These are phyloP conservation scores for Rhagonycha lutea DNA, from an alignment of 2,888 invertebrate species.

Conservation along the genomic window DNA sequence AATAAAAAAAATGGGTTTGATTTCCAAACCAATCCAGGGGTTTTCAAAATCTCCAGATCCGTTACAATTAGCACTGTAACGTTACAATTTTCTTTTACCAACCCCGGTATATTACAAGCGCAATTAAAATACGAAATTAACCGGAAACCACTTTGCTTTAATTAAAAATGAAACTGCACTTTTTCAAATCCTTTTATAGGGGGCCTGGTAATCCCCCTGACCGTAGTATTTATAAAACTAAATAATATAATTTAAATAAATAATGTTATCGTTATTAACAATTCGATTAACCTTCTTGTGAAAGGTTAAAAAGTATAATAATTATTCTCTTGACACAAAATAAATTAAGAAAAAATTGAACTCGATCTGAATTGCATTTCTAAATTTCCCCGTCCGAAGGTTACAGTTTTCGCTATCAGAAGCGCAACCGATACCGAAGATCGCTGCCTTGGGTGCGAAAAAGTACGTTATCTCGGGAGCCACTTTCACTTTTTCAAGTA, in stretches of 20 bases:
- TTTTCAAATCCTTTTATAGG: too few species aligned
- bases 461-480: not conserved
- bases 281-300: not conserved
- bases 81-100: too few species aligned
- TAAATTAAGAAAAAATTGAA: not conserved
- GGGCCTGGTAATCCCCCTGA: not conserved
- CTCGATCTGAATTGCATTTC: not conserved
- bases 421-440: not conserved
- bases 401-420: not conserved
- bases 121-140: not conserved
- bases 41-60: not conserved
- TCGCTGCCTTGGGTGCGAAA: not conserved
- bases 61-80: not conserved
- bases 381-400: not conserved
- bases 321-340: not conserved
- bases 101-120: not conserved
- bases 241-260: not conserved
- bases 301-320: not conserved
- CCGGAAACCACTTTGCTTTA: not conserved
- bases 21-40: not conserved
- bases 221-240: not conserved
- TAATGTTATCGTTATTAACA: not conserved
- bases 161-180: not conserved
- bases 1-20: not conserved
- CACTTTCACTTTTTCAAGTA: not conserved